phyloP scores from a whole-genome alignment of 2,113 vertebrate genomes.

The Thamnaconus septentrionalis region DNA sequence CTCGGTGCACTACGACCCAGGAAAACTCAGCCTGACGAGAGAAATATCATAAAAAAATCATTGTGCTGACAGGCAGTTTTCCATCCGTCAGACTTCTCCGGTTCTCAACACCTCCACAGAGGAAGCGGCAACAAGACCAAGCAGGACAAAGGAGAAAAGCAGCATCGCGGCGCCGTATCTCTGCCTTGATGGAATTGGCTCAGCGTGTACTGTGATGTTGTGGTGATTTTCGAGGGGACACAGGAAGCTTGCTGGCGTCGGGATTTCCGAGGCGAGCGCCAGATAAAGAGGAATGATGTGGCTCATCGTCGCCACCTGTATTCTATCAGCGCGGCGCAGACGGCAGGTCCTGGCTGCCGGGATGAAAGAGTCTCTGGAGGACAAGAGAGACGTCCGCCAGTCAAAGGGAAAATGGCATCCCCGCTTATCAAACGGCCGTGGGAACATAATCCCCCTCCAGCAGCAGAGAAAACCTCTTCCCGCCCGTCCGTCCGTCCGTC shows the following conservation, averaged over 20 bases:
- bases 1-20: conserved; percentile 40
- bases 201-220: conserved; percentile 63
- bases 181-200: conserved; percentile 45
- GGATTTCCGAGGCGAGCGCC: conserved; percentile 51
- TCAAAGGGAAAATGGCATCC: conserved; percentile 69
- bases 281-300: conserved; percentile 75
- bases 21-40: conserved; percentile 49
- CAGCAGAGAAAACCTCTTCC: not conserved
- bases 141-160: conserved; percentile 34
- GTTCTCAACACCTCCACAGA: conserved; percentile 34
- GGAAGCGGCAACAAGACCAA: conserved; percentile 54
- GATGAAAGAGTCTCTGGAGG: conserved; percentile 76
- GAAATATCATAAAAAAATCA: conserved; percentile 41
- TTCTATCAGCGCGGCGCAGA: conserved; percentile 74
- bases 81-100: conserved; percentile 49
- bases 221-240: conserved; percentile 64
- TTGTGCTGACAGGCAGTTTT: conserved; percentile 38
- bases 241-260: conserved; percentile 47
- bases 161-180: too few species aligned
- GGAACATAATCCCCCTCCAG: conserved; percentile 61
- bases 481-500: not conserved
- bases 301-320: conserved; percentile 70
- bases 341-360: conserved; percentile 65
- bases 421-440: conserved; percentile 67
- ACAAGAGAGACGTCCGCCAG: conserved; percentile 71